These are phyloP conservation scores for Cephalotes varians DNA, from an alignment of 2,888 invertebrate species.

Conservation along the genomic window DNA sequence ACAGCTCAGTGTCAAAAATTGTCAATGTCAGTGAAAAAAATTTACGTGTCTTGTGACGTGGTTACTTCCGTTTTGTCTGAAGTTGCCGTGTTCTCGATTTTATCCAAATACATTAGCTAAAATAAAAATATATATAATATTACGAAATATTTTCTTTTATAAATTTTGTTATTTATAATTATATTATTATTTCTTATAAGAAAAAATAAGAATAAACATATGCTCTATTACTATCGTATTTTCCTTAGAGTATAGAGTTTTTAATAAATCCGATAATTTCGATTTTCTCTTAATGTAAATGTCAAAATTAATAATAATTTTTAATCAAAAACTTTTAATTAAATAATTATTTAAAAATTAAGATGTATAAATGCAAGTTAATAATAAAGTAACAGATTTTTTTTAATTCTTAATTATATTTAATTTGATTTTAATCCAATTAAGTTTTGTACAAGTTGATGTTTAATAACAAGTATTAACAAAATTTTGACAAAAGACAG, in stretches of 20 bases:
- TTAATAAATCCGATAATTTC: neutral
- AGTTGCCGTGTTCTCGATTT: conserved; percentile 44
- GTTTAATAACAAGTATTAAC: neutral
- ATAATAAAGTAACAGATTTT: neutral
- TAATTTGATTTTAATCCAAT: conserved; percentile 3
- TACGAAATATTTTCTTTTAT: neutral
- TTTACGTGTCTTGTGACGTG: conserved; percentile 31
- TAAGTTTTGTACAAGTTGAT: neutral
- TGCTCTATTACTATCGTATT: neutral
- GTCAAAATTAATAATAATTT: neutral
- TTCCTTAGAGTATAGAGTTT: neutral
- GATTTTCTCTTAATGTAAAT: neutral
- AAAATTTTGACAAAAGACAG: neutral
- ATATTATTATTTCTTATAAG: neutral
- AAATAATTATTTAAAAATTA: neutral
- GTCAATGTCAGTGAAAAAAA: too few species aligned
- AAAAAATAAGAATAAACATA: neutral
- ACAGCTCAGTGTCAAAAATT: too few species aligned
- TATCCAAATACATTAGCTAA: conserved; percentile 77
- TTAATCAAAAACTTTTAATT: neutral
- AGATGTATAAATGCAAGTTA: neutral
- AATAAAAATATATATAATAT: conserved; percentile 42
- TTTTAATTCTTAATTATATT: neutral
- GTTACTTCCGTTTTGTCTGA: conserved; percentile 43
- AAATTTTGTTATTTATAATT: neutral